phyloP scores from a whole-genome alignment of 2,797 vertebrate genomes.

The Oophaga sylvatica region DNA sequence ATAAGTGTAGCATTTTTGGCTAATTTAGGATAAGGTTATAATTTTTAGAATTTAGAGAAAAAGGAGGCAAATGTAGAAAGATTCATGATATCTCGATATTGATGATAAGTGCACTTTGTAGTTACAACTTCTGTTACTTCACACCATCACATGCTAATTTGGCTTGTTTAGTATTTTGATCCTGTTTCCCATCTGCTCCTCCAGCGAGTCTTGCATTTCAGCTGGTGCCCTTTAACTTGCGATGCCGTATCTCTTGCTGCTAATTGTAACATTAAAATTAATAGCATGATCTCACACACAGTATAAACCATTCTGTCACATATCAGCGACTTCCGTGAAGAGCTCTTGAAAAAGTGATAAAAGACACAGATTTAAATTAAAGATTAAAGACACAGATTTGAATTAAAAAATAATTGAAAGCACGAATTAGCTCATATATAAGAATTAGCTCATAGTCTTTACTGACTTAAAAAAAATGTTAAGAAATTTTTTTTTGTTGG shows the following conservation, averaged over 20 bases:
- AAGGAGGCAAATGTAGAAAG: neutral
- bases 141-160: slow-evolving; percentile 51
- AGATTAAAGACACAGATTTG: neutral
- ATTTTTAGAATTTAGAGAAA: neutral
- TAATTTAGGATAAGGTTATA: neutral
- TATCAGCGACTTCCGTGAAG: slow-evolving; percentile 11
- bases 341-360: slow-evolving; percentile 30
- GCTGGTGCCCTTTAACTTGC: slow-evolving; percentile 50
- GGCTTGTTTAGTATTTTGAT: slow-evolving; percentile 48
- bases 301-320: slow-evolving; percentile 37
- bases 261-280: slow-evolving; percentile 55
- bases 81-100: neutral
- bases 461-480: neutral
- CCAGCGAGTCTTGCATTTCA: slow-evolving; percentile 32
- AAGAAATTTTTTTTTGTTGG: no score
- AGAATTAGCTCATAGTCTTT: neutral
- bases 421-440: slow-evolving; percentile 2
- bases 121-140: slow-evolving; percentile 39
- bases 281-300: slow-evolving; percentile 35
- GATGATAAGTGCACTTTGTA: neutral
- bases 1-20: no score
- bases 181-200: slow-evolving; percentile 51
- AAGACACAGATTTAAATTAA: neutral
- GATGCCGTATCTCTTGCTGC: slow-evolving; percentile 33
- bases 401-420: slow-evolving; percentile 5